Conservation (phyloP, 2,888 invertebrate genomes). For the Cosmorhoe ocellata region DNA sequence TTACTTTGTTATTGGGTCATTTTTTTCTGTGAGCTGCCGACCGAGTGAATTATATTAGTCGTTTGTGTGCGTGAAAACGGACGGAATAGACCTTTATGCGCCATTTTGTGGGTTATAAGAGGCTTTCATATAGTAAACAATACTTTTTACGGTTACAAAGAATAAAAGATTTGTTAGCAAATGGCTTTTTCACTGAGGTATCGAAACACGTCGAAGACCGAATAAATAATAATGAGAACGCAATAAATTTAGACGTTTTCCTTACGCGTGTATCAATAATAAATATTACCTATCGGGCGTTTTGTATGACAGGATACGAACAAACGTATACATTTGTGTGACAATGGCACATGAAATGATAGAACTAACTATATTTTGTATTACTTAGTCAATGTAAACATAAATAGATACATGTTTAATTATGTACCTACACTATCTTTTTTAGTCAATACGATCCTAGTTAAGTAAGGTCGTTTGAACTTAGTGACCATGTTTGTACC, state of each 20-base stretch:
- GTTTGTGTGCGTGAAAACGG: constrained; percentile 64
- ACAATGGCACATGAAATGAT: no score
- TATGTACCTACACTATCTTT: no score
- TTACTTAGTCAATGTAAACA: no score
- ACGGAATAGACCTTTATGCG: constrained; percentile 61
- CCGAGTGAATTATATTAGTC: constrained; percentile 64
- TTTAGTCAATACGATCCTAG: no score
- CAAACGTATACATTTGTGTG: no score
- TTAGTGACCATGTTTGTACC: no score
- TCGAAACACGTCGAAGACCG: neutral
- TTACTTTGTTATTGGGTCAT: constrained; percentile 67
- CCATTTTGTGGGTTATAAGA: constrained; percentile 54
- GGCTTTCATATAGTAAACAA: constrained; percentile 55
- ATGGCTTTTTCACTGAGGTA: constrained; percentile 37
- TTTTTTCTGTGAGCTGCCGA: constrained; percentile 52
- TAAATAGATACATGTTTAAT: no score
- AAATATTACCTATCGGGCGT: neutral
- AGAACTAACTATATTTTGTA: no score
- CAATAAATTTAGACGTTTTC: constrained; percentile 6
- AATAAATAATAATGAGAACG: constrained; percentile 14
- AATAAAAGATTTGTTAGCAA: constrained; percentile 43
- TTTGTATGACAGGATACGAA: no score
- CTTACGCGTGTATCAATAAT: neutral
- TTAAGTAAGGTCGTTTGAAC: no score
- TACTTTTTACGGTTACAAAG: constrained; percentile 42